phyloP scores from a whole-genome alignment of 2,797 vertebrate genomes.

The Danio albolineatus region DNA sequence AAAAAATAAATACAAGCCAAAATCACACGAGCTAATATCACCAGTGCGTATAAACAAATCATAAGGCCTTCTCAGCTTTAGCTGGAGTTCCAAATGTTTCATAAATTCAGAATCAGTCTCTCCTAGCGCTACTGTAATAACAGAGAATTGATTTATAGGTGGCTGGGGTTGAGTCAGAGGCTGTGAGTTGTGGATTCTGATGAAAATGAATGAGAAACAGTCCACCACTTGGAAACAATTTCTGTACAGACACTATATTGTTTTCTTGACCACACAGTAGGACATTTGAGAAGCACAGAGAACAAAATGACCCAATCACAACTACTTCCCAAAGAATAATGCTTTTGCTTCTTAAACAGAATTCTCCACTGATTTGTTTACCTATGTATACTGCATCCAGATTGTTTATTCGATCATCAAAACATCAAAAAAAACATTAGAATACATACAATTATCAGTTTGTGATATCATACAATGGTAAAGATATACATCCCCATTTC shows the following conservation, averaged over 20 bases:
- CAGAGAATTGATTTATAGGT: conserved; percentile 51
- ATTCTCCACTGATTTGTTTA: background rate
- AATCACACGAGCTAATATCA: conserved; percentile 17
- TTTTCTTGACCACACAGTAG: background rate
- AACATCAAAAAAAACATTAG: no score
- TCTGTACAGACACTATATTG: conserved; percentile 5
- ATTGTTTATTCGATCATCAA: background rate
- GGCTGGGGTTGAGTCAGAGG: conserved; percentile 57
- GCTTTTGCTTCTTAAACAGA: background rate
- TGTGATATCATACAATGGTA: no score
- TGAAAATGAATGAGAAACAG: conserved; percentile 28
- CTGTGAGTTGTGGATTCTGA: conserved; percentile 32
- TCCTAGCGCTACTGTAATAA: conserved; percentile 56
- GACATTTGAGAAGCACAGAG: background rate
- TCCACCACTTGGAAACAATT: background rate
- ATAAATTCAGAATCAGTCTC: conserved; percentile 51
- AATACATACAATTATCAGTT: no score
- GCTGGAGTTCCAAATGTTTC: conserved; percentile 40
- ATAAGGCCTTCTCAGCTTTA: conserved; percentile 13
- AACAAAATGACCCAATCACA: background rate
- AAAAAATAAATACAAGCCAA: conserved; percentile 5
- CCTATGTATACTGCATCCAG: background rate
- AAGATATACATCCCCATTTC: no score
- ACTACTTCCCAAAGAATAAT: background rate
- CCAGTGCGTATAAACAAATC: conserved; percentile 29